Base-by-base conservation (phyloP, 2,797 vertebrate species). In the Cottoperca gobio region DNA sequence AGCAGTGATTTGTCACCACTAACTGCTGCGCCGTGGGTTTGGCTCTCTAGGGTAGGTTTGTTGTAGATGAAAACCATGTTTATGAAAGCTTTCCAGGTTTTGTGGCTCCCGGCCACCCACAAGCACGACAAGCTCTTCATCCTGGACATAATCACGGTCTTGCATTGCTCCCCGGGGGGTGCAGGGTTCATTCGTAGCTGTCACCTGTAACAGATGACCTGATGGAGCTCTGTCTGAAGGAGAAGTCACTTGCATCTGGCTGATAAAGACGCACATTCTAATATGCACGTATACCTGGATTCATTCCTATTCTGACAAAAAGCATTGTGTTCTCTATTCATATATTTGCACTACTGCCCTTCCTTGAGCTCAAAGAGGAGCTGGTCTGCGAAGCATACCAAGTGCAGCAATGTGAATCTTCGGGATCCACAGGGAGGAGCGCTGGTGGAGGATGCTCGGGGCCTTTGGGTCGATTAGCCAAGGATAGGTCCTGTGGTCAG, bases 1-100 rank as follows among this genome's bases (percentile, higher is more conserved):
- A 82, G 88, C 76, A 86, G 82, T 84, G 84, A 81, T 94, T 91
- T 91, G 88, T 93, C 92, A 90, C 72, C 61, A 28, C 85, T 90
- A 89, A 93, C 85, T 80, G 89, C 83, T 76, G 53, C 50, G 78
- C 69, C 48, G 67, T 31, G 73, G 70, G 67, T 81, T 79, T 37
- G 55, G 69, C 71, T 84, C 90, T 88, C 79, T 31, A n/a, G 84
- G 87, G 86, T 78, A 54, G 62, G 52, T 75, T 83, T 67, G 75
- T 84, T 78, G 74, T 73, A 65, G 82, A 89, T 73, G 82, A 86
- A 85, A 87, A 79, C 76, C 73, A 33, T 72, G 79, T 90, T 91
- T 90, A 87, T 88, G 72, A 84, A 89, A 87, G 79, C 81, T 82
- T 85, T 66, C 72, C 72, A 75, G 75, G 60, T 82, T 77, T 39